Percentiles rank a stretch among this genome's conserved stretches.
These are phyloP conservation scores for Ectemnius lituratus DNA, from an alignment of 2,888 invertebrate genomes.

Conservation along the genomic window DNA sequence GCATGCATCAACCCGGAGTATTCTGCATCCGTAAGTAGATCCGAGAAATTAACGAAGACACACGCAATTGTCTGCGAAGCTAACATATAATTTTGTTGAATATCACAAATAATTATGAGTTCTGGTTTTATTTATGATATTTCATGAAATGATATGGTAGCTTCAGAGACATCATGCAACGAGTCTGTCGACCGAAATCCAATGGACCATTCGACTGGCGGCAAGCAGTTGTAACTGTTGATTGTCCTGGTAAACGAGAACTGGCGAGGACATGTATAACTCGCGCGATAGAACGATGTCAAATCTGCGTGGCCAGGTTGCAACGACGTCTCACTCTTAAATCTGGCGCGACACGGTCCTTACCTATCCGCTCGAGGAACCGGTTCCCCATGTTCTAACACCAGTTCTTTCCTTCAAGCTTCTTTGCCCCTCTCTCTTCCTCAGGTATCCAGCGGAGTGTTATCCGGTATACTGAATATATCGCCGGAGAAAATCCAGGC, in stretches of 20 bases:
- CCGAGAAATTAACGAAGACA: background rate
- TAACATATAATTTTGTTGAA: too few relatives aligned
- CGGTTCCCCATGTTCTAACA: constrained; percentile 50
- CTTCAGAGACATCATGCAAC: too few relatives aligned
- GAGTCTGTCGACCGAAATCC: too few relatives aligned
- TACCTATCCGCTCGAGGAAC: constrained; percentile 34
- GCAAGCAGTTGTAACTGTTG: too few relatives aligned
- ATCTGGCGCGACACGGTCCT: constrained; percentile 28
- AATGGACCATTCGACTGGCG: too few relatives aligned
- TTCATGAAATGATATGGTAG: too few relatives aligned
- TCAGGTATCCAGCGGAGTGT: constrained; percentile 88
- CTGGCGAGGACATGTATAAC: background rate
- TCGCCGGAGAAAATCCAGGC: constrained; percentile 94
- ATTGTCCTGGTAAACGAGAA: too few relatives aligned
- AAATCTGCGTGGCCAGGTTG: constrained; percentile 12
- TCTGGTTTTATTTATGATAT: too few relatives aligned
- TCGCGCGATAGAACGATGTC: background rate
- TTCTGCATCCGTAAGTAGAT: constrained; percentile 85
- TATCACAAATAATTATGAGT: too few relatives aligned
- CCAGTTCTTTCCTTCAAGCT: too few relatives aligned
- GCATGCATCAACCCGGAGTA: constrained; percentile 94
- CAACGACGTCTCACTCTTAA: constrained; percentile 26
- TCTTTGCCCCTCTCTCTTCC: background rate
- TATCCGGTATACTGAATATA: constrained; percentile 90
- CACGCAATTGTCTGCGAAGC: background rate